A percentile compares a stretch with the other conserved stretches of the same genome.
Conservation (phyloP, 2,797 vertebrate species). For the Cyclopterus lumpus region DNA sequence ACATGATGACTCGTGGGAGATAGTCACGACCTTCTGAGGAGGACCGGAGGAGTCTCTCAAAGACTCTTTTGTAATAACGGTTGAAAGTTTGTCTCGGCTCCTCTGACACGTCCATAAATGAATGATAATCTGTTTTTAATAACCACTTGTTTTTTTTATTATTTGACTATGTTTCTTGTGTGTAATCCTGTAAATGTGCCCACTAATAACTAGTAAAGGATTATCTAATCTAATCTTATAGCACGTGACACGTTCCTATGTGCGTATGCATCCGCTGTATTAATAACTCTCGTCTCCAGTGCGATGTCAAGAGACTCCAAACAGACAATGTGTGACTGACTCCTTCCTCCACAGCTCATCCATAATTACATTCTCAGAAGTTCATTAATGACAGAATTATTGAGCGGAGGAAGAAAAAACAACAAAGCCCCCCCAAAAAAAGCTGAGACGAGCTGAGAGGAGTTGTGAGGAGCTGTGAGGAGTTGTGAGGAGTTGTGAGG, state of each 20-base stretch:
- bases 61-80: too few species aligned
- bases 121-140: too few species aligned
- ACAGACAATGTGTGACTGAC: constrained; percentile 42
- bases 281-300: constrained; percentile 40
- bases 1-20: constrained; percentile 57
- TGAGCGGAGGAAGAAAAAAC: constrained; percentile 39
- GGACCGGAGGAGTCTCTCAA: constrained; percentile 14
- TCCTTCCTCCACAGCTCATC: constrained; percentile 65
- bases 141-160: too few species aligned
- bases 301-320: constrained; percentile 31
- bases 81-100: too few species aligned
- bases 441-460: constrained; percentile 6
- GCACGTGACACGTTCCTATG: constrained; percentile 15
- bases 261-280: constrained; percentile 10
- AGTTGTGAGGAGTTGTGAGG: too few species aligned
- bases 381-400: constrained; percentile 66
- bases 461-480: too few species aligned
- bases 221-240: too few species aligned
- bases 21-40: constrained; percentile 50
- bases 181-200: too few species aligned
- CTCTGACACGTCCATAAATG: too few species aligned
- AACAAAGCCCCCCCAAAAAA: constrained; percentile 15
- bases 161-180: too few species aligned
- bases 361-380: constrained; percentile 60
- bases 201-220: too few species aligned